Base-by-base conservation (phyloP, 2,113 vertebrate genomes). In the Pterocles burchelli region DNA sequence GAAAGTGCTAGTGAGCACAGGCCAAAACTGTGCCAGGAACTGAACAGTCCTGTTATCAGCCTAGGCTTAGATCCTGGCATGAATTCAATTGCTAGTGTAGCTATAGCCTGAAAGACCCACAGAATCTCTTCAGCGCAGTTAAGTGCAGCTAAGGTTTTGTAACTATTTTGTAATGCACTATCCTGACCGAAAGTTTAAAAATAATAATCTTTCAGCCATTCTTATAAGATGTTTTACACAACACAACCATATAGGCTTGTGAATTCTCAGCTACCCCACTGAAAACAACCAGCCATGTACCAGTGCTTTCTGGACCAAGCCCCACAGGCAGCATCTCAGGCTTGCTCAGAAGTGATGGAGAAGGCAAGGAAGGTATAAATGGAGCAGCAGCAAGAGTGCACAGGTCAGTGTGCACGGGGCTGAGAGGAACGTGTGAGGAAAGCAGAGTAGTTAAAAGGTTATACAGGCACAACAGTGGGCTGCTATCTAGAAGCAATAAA, bases 351-450 rank as follows among this genome's bases (percentile, higher is more conserved):
- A 73, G n/a, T 25, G 52, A 25, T 1, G 6, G 29, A 34, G 38
- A 59, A 66, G 13, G 24, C 26, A 79, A 73, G 58, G 43, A 52
- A 29, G 24, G 26, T 17, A 18, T 13, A 43, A 81, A 81, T 11
- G 49, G 11, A 21, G 26, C 3, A 0, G 29, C 41, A 70, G 41
- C n/a, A 55, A n/a, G 46, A 55, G 24, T 13, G 19, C 48, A 49
- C 12, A 2, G n/a, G 9, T 36, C 43, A 34, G 28, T 11, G 49
- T 1, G 2, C n/a, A 14, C 2, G 2, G 48, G 48, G 34, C 24
- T 36, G 45, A 67, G 34, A 17, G 54, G 29, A 66, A 67, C 11
- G 26, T 3, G 0, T 36, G 26, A 59, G 26, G 25, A 43, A 59
- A 31, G 33, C 1, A 59, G 17, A 52, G 26, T 25, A 58, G 36